phyloP scores from a whole-genome alignment of 2,113 vertebrate genomes.

The Pygoscelis antarcticus region DNA sequence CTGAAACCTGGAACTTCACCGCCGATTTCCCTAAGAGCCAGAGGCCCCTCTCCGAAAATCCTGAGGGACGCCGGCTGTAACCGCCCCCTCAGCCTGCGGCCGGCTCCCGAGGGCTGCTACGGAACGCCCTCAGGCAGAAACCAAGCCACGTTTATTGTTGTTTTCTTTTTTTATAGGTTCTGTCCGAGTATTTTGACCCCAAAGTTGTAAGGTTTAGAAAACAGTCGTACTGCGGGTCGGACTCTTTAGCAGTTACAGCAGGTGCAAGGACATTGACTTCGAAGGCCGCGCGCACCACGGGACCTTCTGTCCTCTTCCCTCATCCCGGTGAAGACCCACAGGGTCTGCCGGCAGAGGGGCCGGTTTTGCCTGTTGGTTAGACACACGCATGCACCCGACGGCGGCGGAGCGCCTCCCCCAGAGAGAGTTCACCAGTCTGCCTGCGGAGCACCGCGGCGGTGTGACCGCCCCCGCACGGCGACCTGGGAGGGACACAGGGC shows the following conservation, averaged over 20 bases:
- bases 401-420: too few relatives aligned
- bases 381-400: accelerated
- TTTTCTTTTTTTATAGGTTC: neutral
- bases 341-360: too few relatives aligned
- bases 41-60: neutral
- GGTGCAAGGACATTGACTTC: neutral
- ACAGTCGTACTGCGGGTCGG: neutral
- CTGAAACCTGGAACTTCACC: neutral
- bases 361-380: neutral
- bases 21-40: neutral
- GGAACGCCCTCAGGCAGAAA: neutral
- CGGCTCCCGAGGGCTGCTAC: neutral
- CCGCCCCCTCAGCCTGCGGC: accelerated
- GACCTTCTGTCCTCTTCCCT: neutral
- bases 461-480: accelerated
- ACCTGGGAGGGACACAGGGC: too few relatives aligned
- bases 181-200: neutral
- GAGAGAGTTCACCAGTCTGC: accelerated
- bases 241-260: neutral
- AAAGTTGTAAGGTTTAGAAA: neutral
- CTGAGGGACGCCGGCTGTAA: neutral
- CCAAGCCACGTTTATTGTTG: neutral
- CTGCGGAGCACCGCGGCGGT: neutral
- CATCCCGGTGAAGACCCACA: neutral
- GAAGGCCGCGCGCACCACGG: neutral